Conservation (phyloP, 2,113 vertebrate genomes). For the Eptesicus fuscus region DNA sequence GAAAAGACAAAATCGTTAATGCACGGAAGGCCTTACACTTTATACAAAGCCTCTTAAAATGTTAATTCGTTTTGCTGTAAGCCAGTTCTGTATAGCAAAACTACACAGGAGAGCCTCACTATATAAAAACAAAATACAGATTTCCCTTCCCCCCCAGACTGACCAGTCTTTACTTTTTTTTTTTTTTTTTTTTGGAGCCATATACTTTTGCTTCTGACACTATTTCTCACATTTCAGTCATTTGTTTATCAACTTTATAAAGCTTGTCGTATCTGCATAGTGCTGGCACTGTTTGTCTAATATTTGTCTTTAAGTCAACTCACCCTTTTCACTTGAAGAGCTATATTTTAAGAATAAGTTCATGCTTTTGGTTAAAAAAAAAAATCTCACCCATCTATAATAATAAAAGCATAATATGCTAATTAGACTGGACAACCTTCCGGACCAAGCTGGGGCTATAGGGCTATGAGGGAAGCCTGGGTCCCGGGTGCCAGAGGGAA, state of each 20-base stretch:
- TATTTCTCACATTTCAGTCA: not conserved
- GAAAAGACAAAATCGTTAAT: not conserved
- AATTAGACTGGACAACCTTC: too few species aligned
- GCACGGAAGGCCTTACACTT: not conserved
- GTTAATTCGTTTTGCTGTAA: not conserved
- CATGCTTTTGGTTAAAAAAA: not conserved
- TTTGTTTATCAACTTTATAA: not conserved
- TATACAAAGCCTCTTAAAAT: not conserved
- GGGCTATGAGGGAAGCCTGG: too few species aligned
- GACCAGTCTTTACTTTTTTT: not conserved
- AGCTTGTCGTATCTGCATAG: fast-evolving
- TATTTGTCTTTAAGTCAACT: not conserved
- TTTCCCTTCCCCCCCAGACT: fast-evolving
- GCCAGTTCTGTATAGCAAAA: not conserved
- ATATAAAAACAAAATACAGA: not conserved
- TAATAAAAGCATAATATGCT: too few species aligned
- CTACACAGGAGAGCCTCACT: not conserved
- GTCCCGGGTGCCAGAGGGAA: too few species aligned
- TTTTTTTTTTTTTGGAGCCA: not conserved
- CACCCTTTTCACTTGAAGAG: not conserved
- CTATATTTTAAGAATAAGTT: not conserved
- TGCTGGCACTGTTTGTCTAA: not conserved
- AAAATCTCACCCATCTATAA: not conserved
- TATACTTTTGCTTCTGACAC: not conserved
- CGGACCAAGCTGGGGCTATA: too few species aligned